Conservation (phyloP, 1,140 invertebrate genomes). For the Scaptomyza montana region DNA sequence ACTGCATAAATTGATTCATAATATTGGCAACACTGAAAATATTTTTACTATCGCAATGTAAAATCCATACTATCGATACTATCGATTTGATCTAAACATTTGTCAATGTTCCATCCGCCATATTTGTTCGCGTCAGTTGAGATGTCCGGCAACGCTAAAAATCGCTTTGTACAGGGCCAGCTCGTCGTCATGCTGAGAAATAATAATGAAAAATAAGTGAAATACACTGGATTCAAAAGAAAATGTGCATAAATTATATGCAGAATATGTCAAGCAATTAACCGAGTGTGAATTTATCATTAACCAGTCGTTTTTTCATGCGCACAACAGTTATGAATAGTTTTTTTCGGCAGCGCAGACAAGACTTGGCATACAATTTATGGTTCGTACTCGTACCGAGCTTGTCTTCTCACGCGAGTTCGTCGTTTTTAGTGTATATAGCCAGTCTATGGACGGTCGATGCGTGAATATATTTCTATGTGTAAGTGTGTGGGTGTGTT, state of each 20-base stretch:
- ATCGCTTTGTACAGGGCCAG: slow-evolving; percentile 65
- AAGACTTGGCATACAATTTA: slow-evolving; percentile 71
- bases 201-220: slow-evolving; percentile 72
- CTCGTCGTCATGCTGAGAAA: slow-evolving; percentile 72
- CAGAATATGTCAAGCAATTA: slow-evolving; percentile 52
- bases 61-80: slow-evolving; percentile 21
- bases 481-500: slow-evolving; percentile 68
- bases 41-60: background rate
- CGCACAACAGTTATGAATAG: slow-evolving; percentile 44
- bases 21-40: too few relatives aligned
- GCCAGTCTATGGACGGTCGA: slow-evolving; percentile 77
- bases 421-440: slow-evolving; percentile 77
- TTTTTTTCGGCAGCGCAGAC: slow-evolving; percentile 55
- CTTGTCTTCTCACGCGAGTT: slow-evolving; percentile 75
- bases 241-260: slow-evolving; percentile 65
- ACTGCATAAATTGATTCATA: background rate
- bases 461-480: slow-evolving; percentile 81
- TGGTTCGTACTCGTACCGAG: slow-evolving; percentile 71
- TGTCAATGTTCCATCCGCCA: slow-evolving; percentile 44
- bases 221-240: slow-evolving; percentile 60
- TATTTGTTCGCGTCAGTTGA: slow-evolving; percentile 52
- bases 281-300: slow-evolving; percentile 47
- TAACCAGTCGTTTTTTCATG: slow-evolving; percentile 35
- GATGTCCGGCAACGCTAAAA: slow-evolving; percentile 51
- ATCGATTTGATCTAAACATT: slow-evolving; percentile 12